Conservation (phyloP, 2,797 vertebrate species). For the Orestias chungarensis region DNA sequence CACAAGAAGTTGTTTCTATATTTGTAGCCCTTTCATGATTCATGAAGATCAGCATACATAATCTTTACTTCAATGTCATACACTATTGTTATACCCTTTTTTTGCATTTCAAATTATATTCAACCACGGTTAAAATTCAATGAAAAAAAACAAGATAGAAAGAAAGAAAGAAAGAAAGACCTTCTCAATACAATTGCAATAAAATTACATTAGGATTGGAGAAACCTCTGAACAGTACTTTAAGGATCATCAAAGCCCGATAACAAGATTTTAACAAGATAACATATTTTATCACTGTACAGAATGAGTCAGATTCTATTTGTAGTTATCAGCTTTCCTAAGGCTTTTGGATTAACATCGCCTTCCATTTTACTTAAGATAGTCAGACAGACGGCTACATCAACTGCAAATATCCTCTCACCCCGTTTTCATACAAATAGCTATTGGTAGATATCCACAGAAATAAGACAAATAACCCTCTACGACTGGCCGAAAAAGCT, state of each 20-base stretch:
- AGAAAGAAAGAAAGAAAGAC: no score
- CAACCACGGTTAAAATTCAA: no score
- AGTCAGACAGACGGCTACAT: constrained; percentile 75
- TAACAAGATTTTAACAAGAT: neutral
- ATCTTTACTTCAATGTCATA: neutral
- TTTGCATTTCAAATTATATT: no score
- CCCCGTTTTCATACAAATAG: constrained; percentile 33
- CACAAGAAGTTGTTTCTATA: no score
- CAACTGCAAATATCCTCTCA: constrained; percentile 49
- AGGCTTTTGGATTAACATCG: constrained; percentile 11
- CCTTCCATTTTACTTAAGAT: constrained; percentile 52
- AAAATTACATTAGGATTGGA: neutral
- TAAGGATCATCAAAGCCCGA: constrained; percentile 37
- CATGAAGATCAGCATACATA: neutral
- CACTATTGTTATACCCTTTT: neutral
- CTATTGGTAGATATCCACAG: constrained; percentile 57
- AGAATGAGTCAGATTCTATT: neutral
- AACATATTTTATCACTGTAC: neutral
- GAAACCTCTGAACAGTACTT: constrained; percentile 17
- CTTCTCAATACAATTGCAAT: no score
- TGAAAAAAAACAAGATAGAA: no score
- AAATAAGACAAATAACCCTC: constrained; percentile 71
- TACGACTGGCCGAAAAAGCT: constrained; percentile 51
- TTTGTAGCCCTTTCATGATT: neutral
- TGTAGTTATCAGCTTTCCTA: neutral